Percentiles rank a stretch among this genome's conserved stretches.
phyloP scores from a whole-genome alignment of 1,140 invertebrate species.

The Eupeodes corollae region DNA sequence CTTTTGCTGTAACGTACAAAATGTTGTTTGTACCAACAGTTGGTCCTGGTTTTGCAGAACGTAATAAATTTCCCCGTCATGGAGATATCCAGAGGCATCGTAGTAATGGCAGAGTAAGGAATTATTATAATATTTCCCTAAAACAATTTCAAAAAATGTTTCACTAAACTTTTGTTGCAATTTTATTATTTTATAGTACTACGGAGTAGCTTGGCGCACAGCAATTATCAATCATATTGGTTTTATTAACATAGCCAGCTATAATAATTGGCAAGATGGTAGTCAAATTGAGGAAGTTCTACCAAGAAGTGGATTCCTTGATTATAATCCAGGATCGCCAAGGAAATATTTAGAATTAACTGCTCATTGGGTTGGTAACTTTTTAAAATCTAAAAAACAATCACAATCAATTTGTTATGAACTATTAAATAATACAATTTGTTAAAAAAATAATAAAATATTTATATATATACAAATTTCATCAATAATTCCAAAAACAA shows the following conservation, averaged over 20 bases:
- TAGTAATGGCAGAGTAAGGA: slow-evolving; percentile 39
- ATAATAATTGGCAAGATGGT: slow-evolving; percentile 51
- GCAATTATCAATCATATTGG: slow-evolving; percentile 41
- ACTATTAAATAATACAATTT: slow-evolving; percentile 34
- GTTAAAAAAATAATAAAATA: slow-evolving; percentile 13
- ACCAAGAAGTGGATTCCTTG: slow-evolving; percentile 41
- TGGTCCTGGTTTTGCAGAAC: slow-evolving; percentile 48
- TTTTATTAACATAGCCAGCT: slow-evolving; percentile 46
- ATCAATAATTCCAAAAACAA: background rate
- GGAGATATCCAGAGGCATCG: slow-evolving; percentile 43
- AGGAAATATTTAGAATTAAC: slow-evolving; percentile 49
- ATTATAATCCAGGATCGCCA: slow-evolving; percentile 46
- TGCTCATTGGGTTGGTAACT: slow-evolving; percentile 46
- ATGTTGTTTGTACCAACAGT: slow-evolving; percentile 49
- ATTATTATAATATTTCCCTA: background rate
- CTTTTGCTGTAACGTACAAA: slow-evolving; percentile 44
- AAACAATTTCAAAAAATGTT: background rate
- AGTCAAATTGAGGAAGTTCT: slow-evolving; percentile 50
- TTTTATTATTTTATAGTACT: slow-evolving; percentile 33
- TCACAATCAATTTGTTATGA: slow-evolving; percentile 26
- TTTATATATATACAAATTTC: background rate
- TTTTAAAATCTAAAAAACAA: slow-evolving; percentile 33
- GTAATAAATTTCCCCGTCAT: slow-evolving; percentile 45
- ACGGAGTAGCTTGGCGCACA: slow-evolving; percentile 45
- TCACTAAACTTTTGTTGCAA: background rate